Evolutionary conservation across 2,113 vertebrate genomes (phyloP).

Genomic region (Dromaius novaehollandiae): DNA sequence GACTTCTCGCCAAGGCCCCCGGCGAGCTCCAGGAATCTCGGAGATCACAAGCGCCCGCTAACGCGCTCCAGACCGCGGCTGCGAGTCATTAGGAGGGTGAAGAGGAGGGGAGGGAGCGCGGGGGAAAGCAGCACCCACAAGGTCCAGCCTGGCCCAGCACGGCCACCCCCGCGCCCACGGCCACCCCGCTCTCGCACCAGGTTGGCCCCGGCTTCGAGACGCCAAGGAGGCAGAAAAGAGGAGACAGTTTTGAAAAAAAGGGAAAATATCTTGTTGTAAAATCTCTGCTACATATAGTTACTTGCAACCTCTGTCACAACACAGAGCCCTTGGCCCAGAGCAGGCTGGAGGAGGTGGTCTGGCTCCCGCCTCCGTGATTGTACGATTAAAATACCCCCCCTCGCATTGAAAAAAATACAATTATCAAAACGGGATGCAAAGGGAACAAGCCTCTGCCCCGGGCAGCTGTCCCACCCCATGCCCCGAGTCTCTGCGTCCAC

Average conservation of each 20-base stretch:
- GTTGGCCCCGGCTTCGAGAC: too few species aligned
- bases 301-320: background rate
- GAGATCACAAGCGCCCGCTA: background rate
- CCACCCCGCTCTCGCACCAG: too few species aligned
- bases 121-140: background rate
- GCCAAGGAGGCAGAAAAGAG: background rate
- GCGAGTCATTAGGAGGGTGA: background rate
- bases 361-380: too few species aligned
- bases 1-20: background rate
- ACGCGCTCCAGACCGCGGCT: accelerated
- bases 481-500: background rate
- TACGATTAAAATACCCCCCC: background rate
- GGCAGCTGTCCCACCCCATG: accelerated
- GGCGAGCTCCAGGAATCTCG: background rate
- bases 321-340: background rate
- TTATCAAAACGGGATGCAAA: accelerated
- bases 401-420: background rate
- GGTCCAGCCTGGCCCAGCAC: too few species aligned
- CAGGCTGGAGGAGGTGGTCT: background rate
- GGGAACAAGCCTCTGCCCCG: background rate
- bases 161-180: too few species aligned
- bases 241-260: slow-evolving; percentile 35
- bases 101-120: background rate
- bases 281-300: slow-evolving; percentile 57
- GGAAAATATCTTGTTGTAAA: slow-evolving; percentile 55